Evolutionary conservation across 2,888 invertebrate genomes (phyloP), one percentile per base, ranked within the genome.

Genomic region (Cephus sareptanus): DNA sequence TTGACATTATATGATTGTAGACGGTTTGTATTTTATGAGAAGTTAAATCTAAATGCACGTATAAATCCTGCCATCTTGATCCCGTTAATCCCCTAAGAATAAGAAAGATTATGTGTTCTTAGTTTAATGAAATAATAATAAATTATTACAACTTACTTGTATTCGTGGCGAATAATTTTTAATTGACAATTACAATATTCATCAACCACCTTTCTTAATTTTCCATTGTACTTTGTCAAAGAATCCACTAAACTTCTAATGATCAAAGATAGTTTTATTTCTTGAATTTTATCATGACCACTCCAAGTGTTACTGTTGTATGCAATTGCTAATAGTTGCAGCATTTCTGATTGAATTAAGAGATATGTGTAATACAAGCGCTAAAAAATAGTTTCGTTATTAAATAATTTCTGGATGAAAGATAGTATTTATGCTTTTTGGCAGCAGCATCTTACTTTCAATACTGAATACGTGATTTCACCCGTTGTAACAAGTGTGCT

Each of bases 261-360:
- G 69, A 88, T 83, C 31, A 80, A 74, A 37, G 77, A 78, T 34
- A 91, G 76, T 80, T 84, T 84, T 4, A 79, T 76, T 77, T 87
- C 83, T 35, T 85, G 83, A 76, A 87, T 82, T 68, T 35, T 79
- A 34, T 69, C 81, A 68, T 69, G 40, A 35, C 74, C 69, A 15
- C 80, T 74, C 83, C 84, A 83, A 33, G 79, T 82, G 69, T 83
- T 79, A 23, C 77, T 81, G 75, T 85, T 81, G 37, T 89, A 89
- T 34, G 87, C 84, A 56, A 85, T 80, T 34, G 89, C 89, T 76
- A 91, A 75, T 70, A 90, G 82, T 74, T 88, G 81, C 76, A 91
- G 80, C 85, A 87, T 85, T 77, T 91, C 90, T 15, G 91, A 91
- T 80, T 91, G 91, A 6, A 85, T 83, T n/a, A 91, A 83, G 69